Percentiles rank a stretch among this genome's conserved stretches.
Evolutionary conservation across 2,113 vertebrate species (phyloP).

Genomic region (Struthidea cinerea): DNA sequence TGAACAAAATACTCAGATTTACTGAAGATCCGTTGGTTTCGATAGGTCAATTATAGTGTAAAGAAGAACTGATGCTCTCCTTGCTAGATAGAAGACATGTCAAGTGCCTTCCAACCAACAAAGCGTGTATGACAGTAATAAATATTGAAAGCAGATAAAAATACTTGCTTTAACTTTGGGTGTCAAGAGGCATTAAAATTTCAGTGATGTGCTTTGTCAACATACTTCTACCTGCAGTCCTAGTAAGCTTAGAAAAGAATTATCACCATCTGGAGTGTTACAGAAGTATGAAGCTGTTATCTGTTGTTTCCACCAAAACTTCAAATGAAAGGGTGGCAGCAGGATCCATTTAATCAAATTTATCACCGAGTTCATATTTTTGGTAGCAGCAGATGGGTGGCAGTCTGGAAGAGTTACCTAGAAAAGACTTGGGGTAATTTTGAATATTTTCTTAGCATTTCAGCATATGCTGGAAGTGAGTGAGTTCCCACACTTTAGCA

Average conservation of each 20-base stretch:
- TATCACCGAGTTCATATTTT: constrained; percentile 27
- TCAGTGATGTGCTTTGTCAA: constrained; percentile 31
- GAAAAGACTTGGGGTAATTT: background rate
- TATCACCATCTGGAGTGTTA: constrained; percentile 24
- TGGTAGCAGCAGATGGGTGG: constrained; percentile 37
- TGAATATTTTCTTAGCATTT: background rate
- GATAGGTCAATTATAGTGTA: background rate
- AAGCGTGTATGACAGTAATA: background rate
- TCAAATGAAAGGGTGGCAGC: background rate
- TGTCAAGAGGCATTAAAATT: background rate
- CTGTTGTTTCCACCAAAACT: constrained; percentile 19
- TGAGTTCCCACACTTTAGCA: background rate
- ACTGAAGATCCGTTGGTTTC: background rate
- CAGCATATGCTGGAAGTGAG: constrained; percentile 9
- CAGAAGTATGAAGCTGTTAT: constrained; percentile 15
- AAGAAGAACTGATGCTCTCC: background rate
- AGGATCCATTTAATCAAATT: constrained; percentile 28
- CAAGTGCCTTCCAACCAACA: background rate
- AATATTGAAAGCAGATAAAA: background rate
- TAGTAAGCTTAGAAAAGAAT: background rate
- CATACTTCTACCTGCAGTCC: constrained; percentile 6
- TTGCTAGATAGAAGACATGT: background rate
- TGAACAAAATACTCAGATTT: background rate
- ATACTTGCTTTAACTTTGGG: background rate
- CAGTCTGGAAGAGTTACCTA: constrained; percentile 44